Percentiles rank a stretch among this genome's conserved stretches.
These are phyloP conservation scores for Sicus ferrugineus DNA, from an alignment of 2,888 invertebrate genomes.

Conservation along the genomic window DNA sequence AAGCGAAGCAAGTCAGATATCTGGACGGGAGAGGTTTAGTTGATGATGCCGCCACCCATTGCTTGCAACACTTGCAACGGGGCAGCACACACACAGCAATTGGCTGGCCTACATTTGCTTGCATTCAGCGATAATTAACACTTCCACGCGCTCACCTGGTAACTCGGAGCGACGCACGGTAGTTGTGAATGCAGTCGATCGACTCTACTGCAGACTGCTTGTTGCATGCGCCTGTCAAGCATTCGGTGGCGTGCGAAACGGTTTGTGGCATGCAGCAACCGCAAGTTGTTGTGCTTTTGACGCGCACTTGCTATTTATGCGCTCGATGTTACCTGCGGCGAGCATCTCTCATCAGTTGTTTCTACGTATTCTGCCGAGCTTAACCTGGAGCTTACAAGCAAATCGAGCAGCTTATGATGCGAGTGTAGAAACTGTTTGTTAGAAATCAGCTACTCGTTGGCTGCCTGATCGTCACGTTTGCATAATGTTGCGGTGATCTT, in stretches of 20 bases:
- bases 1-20: background rate
- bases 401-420: background rate
- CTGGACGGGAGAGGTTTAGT: too few relatives aligned
- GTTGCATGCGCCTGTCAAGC: slow-evolving; percentile 2
- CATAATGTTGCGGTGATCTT: background rate
- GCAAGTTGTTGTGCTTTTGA: background rate
- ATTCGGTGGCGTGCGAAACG: slow-evolving; percentile 21
- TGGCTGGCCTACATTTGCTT: background rate
- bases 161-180: background rate
- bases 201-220: background rate
- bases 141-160: slow-evolving; percentile 5
- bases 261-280: background rate
- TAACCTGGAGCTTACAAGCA: too few relatives aligned
- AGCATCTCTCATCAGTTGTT: slow-evolving; percentile 13
- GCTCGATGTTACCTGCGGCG: slow-evolving; percentile 24
- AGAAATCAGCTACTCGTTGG: background rate
- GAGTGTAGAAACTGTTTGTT: background rate
- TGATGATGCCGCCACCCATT: too few relatives aligned
- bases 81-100: background rate
- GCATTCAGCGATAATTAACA: slow-evolving; percentile 5
- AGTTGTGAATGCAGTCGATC: background rate
- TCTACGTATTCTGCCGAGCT: too few relatives aligned
- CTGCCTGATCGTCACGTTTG: background rate
- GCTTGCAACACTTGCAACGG: background rate
- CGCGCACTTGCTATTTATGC: background rate